These are phyloP conservation scores for Hemitrygon akajei DNA, from an alignment of 2,797 vertebrate genomes.

Conservation along the genomic window DNA sequence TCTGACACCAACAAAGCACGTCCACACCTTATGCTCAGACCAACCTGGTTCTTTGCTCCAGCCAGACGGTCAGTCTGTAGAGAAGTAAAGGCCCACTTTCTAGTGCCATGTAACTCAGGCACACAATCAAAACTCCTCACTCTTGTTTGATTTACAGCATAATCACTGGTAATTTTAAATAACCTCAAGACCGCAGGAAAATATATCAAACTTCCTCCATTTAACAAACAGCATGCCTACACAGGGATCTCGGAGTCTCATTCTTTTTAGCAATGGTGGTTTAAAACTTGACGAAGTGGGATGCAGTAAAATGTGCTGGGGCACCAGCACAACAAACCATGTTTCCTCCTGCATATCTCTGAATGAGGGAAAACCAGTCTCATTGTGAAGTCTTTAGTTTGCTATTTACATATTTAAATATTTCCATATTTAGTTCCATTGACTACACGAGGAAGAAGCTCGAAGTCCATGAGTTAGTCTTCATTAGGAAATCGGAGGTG, in stretches of 20 bases:
- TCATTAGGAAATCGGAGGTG: too few relatives aligned
- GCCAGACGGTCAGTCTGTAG: not conserved
- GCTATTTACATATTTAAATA: too few relatives aligned
- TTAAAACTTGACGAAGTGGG: not conserved
- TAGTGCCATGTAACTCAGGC: not conserved
- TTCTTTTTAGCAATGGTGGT: not conserved
- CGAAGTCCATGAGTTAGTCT: too few relatives aligned
- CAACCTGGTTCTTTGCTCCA: too few relatives aligned
- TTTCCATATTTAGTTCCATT: too few relatives aligned
- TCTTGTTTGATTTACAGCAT: not conserved
- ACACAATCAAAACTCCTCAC: not conserved
- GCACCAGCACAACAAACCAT: not conserved
- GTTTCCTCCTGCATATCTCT: not conserved
- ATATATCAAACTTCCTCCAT: too few relatives aligned
- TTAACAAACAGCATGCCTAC: not conserved
- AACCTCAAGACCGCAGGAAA: not conserved
- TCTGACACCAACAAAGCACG: too few relatives aligned
- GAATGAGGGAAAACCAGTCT: not conserved
- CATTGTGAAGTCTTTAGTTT: not conserved
- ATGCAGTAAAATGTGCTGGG: not conserved
- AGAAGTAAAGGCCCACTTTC: not conserved
- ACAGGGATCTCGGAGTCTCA: not conserved
- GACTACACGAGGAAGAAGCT: too few relatives aligned
- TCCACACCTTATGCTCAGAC: too few relatives aligned
- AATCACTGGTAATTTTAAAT: not conserved